Base-by-base conservation (phyloP, 2,888 invertebrate genomes). In the Coleophora deauratella region DNA sequence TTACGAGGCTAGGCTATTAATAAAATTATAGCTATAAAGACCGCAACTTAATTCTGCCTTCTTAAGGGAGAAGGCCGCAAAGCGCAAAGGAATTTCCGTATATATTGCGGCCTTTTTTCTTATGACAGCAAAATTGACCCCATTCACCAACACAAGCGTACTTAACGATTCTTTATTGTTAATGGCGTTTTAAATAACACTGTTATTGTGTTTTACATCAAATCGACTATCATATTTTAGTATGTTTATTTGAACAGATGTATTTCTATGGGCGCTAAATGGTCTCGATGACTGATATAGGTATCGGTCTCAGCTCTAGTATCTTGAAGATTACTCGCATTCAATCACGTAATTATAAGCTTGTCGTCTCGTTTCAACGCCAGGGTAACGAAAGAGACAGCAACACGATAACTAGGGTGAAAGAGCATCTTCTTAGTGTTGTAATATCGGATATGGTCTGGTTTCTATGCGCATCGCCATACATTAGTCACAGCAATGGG, bases 381-480 rank as follows among this genome's bases (percentile, higher is more conserved):
- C 21, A 21, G 6, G 21, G 3, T 21, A 4, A 21, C 6, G 21
- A 21, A 21, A 21, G 21, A 21, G 21, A 21, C 21, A 21, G 21
- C 21, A 3, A 21, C 21, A 21, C 21, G 3, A 6, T 21, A 4
- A 21, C 21, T 4, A 21, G 6, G 6, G 21, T 4, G 3, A 4
- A 21, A 21, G 3, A 4, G 21, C 6, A 6, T 21, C 21, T 21
- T 21, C 21, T 21, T 3, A 3, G 6, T 6, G 21, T 3, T 21
- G 21, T 21, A 6, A 6, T 21, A 21, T 6, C 3, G 3, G 21
- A 37, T 44, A 45, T 56, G 51, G 59, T 72, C 76, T 76, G 77
- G 67, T 74, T 71, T 65, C 60, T 66, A 50, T 70, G 74, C 60
- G 66, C 72, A 71, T 74, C 76, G 65, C 70, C 69, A 69, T 71